phyloP scores from a whole-genome alignment of 2,113 vertebrate species.

The Vombatus ursinus region DNA sequence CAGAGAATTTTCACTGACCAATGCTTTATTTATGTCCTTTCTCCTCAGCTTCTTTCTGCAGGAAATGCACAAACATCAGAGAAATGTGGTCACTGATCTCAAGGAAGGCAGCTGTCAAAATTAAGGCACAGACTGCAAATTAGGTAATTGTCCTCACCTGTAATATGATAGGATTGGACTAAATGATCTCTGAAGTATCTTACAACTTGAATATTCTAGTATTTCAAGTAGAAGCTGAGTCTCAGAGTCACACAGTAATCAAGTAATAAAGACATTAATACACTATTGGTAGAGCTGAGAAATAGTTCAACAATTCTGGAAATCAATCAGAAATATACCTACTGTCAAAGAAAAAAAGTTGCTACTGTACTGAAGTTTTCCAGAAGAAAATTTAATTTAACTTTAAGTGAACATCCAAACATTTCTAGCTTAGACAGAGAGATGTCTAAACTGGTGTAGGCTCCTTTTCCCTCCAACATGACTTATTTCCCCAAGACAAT shows the following conservation, averaged over 20 bases:
- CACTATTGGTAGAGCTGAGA: not conserved
- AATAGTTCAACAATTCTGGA: not conserved
- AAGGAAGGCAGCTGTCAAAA: not conserved
- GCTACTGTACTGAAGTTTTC: not conserved
- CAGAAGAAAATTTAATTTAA: not conserved
- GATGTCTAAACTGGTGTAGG: not conserved
- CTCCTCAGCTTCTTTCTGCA: not conserved
- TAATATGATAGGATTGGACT: not conserved
- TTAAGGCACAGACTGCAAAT: not conserved
- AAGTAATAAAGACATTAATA: not conserved
- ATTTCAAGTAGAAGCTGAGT: not conserved
- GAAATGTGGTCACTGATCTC: not conserved
- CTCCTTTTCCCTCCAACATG: not conserved
- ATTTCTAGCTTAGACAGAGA: not conserved
- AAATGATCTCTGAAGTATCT: not conserved
- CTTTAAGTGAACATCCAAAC: not conserved
- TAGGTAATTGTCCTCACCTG: not conserved
- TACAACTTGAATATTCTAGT: not conserved
- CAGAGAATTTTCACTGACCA: not conserved
- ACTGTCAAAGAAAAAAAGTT: not conserved
- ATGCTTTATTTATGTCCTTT: not conserved
- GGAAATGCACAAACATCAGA: not conserved
- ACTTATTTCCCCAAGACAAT: not conserved
- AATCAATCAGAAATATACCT: not conserved
- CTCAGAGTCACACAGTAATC: not conserved